These are phyloP conservation scores for Lasioglossum figueresi DNA, from an alignment of 2,888 invertebrate species.

Conservation along the genomic window DNA sequence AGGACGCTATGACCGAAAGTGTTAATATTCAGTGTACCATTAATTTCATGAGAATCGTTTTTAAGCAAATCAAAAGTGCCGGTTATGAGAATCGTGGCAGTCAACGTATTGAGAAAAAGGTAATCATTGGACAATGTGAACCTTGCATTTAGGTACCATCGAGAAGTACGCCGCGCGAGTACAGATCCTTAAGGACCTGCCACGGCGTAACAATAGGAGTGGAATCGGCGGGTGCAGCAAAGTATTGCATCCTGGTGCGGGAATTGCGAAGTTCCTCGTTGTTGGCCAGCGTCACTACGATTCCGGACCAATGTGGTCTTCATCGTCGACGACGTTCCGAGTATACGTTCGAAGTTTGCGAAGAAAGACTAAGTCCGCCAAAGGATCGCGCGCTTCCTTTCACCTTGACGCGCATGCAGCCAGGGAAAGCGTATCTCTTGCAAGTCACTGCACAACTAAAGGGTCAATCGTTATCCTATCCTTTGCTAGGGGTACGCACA, in stretches of 20 bases:
- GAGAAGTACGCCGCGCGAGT: slow-evolving; percentile 75
- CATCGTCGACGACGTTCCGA: slow-evolving; percentile 78
- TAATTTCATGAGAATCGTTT: too few relatives aligned
- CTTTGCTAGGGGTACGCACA: slow-evolving; percentile 77
- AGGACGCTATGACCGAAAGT: too few relatives aligned
- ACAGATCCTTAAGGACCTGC: slow-evolving; percentile 75
- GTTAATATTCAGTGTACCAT: too few relatives aligned
- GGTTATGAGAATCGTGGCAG: too few relatives aligned
- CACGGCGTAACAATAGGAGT: slow-evolving; percentile 79
- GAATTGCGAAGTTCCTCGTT: slow-evolving; percentile 73
- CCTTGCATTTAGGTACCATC: slow-evolving; percentile 71
- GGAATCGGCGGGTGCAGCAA: slow-evolving; percentile 78
- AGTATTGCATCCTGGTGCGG: slow-evolving; percentile 78
- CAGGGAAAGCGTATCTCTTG: slow-evolving; percentile 77
- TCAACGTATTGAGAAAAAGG: neutral
- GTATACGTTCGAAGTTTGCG: slow-evolving; percentile 76
- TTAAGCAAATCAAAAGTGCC: too few relatives aligned
- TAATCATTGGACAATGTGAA: neutral
- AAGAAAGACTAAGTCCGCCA: slow-evolving; percentile 74
- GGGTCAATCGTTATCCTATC: slow-evolving; percentile 78
- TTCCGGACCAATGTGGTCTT: slow-evolving; percentile 78
- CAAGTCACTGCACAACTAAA: slow-evolving; percentile 79
- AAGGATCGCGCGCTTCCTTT: slow-evolving; percentile 75
- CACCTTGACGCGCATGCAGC: slow-evolving; percentile 76
- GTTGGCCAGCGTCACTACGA: slow-evolving; percentile 71